Conservation (phyloP, 2,888 invertebrate species). For the Colostygia pectinataria region DNA sequence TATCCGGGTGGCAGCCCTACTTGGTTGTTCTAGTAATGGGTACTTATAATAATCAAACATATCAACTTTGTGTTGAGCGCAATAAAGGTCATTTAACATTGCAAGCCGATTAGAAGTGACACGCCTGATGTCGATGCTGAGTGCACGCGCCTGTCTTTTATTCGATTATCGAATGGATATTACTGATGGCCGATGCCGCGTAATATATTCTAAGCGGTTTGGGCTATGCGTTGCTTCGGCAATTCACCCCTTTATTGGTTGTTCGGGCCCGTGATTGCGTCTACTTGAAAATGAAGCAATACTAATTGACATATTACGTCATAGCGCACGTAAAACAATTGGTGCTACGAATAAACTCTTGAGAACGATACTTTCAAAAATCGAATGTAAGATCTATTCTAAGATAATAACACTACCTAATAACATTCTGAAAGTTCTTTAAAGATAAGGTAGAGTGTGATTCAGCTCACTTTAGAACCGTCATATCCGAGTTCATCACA, state of each 20-base stretch:
- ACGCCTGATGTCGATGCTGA: slow-evolving; percentile 16
- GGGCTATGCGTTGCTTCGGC: slow-evolving; percentile 30
- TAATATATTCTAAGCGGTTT: slow-evolving; percentile 35
- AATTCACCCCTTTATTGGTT: slow-evolving; percentile 17
- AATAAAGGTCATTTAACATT: slow-evolving; percentile 7
- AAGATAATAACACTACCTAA: not conserved
- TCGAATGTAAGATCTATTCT: not conserved
- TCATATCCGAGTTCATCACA: slow-evolving; percentile 65
- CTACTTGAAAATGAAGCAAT: not conserved
- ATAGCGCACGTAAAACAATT: not conserved
- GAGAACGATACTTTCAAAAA: too few species aligned
- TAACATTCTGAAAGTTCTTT: slow-evolving; percentile 4
- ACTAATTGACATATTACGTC: not conserved
- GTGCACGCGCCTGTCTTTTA: slow-evolving; percentile 53
- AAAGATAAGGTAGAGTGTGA: slow-evolving; percentile 37
- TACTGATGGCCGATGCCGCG: slow-evolving; percentile 35
- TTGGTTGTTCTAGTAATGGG: too few species aligned
- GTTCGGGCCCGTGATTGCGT: slow-evolving; percentile 6
- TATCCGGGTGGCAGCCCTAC: too few species aligned
- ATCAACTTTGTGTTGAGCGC: not conserved
- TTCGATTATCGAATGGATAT: slow-evolving; percentile 62
- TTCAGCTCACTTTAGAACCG: slow-evolving; percentile 58
- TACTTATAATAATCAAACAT: not conserved
- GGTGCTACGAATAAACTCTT: slow-evolving; percentile 6
- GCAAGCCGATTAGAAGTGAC: slow-evolving; percentile 2